A percentile compares a stretch with the other conserved stretches of the same genome.
These are phyloP conservation scores for Gryllus bimaculatus DNA, from an alignment of 1,140 invertebrate species.

Conservation along the genomic window DNA sequence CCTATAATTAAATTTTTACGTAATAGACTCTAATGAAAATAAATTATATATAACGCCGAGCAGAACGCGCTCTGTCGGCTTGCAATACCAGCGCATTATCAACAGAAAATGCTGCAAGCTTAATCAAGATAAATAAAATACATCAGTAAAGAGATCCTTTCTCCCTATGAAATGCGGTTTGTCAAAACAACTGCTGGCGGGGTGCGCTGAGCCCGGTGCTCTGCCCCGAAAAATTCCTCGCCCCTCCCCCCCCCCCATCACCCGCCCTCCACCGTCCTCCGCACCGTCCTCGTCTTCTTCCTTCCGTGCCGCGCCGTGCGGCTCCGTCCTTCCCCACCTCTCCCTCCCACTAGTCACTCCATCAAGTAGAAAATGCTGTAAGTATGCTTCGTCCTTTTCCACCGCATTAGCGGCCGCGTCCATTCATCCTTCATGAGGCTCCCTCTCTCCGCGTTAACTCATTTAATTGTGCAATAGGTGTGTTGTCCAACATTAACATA, in stretches of 20 bases:
- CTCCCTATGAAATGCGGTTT: background rate
- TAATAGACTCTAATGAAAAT: background rate
- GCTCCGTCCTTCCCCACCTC: too few species aligned
- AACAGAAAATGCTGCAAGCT: conserved; percentile 4
- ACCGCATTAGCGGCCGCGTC: background rate
- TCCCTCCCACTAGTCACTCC: background rate
- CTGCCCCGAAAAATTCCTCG: background rate
- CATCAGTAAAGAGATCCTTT: background rate
- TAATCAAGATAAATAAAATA: conserved; percentile 2
- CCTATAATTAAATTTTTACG: background rate
- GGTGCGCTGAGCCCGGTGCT: background rate
- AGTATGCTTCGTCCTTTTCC: background rate
- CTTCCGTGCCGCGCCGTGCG: background rate
- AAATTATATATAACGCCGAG: background rate
- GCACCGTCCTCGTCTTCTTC: too few species aligned
- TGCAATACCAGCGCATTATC: background rate
- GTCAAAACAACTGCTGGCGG: background rate
- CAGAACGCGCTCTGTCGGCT: background rate
- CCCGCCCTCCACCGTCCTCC: too few species aligned
- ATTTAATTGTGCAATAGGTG: conserved; percentile 5
- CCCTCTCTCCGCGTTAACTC: background rate
- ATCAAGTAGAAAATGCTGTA: conserved; percentile 5
- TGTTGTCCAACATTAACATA: background rate
- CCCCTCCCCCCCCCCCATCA: background rate
- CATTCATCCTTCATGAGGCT: background rate